A percentile compares a stretch with the other conserved stretches of the same genome.
Conservation (phyloP, 2,888 invertebrate genomes). For the Linyphia triangularis region DNA sequence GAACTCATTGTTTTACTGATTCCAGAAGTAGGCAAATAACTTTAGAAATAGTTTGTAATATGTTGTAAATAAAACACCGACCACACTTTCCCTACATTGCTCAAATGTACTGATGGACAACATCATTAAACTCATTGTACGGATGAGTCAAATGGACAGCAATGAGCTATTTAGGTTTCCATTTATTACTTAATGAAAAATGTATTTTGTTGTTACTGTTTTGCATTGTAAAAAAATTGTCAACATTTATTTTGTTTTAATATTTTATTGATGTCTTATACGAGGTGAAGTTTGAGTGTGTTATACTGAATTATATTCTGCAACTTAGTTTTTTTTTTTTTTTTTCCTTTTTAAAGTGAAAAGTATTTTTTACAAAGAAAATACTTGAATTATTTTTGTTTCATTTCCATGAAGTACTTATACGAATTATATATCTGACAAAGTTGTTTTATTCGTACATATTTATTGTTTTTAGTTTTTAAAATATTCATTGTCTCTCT, state of each 20-base stretch:
- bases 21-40: not conserved
- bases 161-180: slow-evolving; percentile 13
- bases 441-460: slow-evolving; percentile 1
- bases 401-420: slow-evolving; percentile 12
- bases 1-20: not conserved
- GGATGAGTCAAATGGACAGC: not conserved
- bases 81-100: slow-evolving; percentile 59
- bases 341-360: not conserved
- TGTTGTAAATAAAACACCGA: slow-evolving; percentile 21
- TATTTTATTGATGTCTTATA: slow-evolving; percentile 4
- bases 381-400: slow-evolving; percentile 7
- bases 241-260: slow-evolving; percentile 9
- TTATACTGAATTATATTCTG: slow-evolving; percentile 8
- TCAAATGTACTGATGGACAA: slow-evolving; percentile 62
- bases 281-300: not conserved
- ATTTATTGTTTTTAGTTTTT: not conserved
- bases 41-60: slow-evolving; percentile 20
- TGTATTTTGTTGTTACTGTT: slow-evolving; percentile 28
- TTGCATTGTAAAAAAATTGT: not conserved
- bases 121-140: slow-evolving; percentile 45
- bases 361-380: not conserved
- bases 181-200: slow-evolving; percentile 17
- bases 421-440: not conserved
- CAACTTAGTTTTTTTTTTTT: not conserved
- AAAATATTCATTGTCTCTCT: not conserved